Evolutionary conservation across 1,140 invertebrate genomes (phyloP).

Genomic region (Heliconius himera): DNA sequence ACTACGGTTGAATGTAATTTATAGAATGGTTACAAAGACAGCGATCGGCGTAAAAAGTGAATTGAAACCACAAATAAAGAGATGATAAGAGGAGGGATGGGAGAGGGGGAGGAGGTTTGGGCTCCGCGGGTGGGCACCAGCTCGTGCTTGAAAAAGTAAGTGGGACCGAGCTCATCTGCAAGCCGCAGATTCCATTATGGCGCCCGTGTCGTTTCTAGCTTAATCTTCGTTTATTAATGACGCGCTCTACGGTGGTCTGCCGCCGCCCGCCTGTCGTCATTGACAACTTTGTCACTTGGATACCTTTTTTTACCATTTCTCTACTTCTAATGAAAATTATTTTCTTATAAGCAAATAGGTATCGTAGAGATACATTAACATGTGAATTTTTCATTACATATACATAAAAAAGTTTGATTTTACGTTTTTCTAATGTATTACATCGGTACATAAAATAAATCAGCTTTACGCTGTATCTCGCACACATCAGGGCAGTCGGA

Average conservation of each 20-base stretch:
- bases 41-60: constrained; percentile 73
- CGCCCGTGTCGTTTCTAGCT: constrained; percentile 59
- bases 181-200: constrained; percentile 64
- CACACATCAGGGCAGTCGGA: no score
- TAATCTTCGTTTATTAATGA: constrained; percentile 73
- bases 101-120: constrained; percentile 53
- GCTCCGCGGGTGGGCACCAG: constrained; percentile 71
- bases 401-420: background rate
- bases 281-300: constrained; percentile 49
- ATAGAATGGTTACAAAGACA: constrained; percentile 51
- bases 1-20: constrained; percentile 53
- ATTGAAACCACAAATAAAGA: constrained; percentile 79
- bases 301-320: constrained; percentile 21
- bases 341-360: background rate
- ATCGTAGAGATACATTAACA: background rate
- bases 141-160: constrained; percentile 78
- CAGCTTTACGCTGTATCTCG: no score
- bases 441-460: no score
- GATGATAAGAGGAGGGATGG: constrained; percentile 33
- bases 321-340: background rate
- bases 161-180: constrained; percentile 74
- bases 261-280: constrained; percentile 36
- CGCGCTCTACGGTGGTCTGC: constrained; percentile 56
- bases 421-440: background rate
- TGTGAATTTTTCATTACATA: background rate